Evolutionary conservation across 1,140 invertebrate genomes (phyloP).

Genomic region (Oscheius sp.): DNA sequence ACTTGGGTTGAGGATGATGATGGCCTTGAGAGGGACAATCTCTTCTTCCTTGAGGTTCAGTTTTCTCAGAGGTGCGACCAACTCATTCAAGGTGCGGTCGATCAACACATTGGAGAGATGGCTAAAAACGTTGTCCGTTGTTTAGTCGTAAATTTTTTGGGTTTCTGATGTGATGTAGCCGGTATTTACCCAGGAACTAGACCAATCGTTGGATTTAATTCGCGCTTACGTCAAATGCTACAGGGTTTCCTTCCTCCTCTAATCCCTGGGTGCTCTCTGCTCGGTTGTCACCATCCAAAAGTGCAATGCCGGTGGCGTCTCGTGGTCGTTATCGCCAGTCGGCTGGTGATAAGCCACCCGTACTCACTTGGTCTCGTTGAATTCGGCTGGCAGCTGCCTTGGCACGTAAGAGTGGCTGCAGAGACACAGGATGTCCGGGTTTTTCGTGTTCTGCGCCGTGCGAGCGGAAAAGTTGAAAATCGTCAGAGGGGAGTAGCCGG

Average conservation of each 20-base stretch:
- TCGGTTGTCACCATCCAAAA: background rate
- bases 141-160: background rate
- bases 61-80: slow-evolving; percentile 55
- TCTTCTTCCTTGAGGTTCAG: slow-evolving; percentile 57
- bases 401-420: slow-evolving; percentile 56
- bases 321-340: background rate
- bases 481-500: slow-evolving; percentile 57
- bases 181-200: too few relatives aligned
- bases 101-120: slow-evolving; percentile 60
- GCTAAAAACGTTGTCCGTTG: slow-evolving; percentile 40
- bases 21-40: slow-evolving; percentile 59
- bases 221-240: too few relatives aligned
- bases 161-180: too few relatives aligned
- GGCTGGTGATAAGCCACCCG: background rate
- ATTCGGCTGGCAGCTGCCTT: slow-evolving; percentile 54
- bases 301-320: background rate
- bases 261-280: too few relatives aligned
- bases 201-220: too few relatives aligned
- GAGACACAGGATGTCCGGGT: slow-evolving; percentile 58
- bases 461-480: slow-evolving; percentile 61
- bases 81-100: slow-evolving; percentile 58
- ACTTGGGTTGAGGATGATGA: slow-evolving; percentile 61
- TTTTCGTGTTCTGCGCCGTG: slow-evolving; percentile 59
- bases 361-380: slow-evolving; percentile 56
- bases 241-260: too few relatives aligned